phyloP scores from a whole-genome alignment of 2,888 invertebrate species.

The Psococerastis gibbosa region DNA sequence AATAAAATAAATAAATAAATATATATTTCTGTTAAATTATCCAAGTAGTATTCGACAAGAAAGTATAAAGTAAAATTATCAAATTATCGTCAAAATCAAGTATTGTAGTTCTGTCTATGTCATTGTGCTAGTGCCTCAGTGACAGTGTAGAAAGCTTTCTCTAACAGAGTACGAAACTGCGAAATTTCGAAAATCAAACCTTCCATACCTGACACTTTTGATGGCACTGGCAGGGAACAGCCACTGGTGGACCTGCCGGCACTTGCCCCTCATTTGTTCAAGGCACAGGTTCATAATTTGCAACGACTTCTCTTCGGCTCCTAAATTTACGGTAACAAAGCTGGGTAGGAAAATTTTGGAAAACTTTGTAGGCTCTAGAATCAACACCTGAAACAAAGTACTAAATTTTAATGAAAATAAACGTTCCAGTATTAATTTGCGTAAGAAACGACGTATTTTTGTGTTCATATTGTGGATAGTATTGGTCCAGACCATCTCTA shows the following conservation, averaged over 20 bases:
- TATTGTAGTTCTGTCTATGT: too few species aligned
- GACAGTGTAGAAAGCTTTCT: too few species aligned
- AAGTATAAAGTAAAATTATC: too few species aligned
- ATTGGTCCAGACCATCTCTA: too few species aligned
- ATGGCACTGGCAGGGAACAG: conserved; percentile 80
- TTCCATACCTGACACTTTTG: conserved; percentile 66
- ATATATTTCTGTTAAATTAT: too few species aligned
- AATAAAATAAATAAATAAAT: too few species aligned
- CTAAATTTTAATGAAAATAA: conserved; percentile 11
- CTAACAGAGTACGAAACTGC: too few species aligned
- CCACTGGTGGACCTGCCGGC: conserved; percentile 83
- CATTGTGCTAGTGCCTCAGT: too few species aligned
- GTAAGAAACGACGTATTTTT: conserved; percentile 10
- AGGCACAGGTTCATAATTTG: conserved; percentile 75
- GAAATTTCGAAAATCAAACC: too few species aligned
- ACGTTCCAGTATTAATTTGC: conserved; percentile 13
- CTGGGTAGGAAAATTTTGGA: conserved; percentile 88
- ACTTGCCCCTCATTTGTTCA: conserved; percentile 52
- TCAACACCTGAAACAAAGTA: conserved; percentile 39
- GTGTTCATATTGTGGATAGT: conserved; percentile 5
- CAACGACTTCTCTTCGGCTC: conserved; percentile 80
- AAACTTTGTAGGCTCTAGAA: conserved; percentile 83
- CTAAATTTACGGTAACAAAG: conserved; percentile 86
- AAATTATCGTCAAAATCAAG: too few species aligned
- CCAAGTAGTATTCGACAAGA: too few species aligned